phyloP scores from a whole-genome alignment of 2,113 vertebrate species.

The Suricata suricatta region DNA sequence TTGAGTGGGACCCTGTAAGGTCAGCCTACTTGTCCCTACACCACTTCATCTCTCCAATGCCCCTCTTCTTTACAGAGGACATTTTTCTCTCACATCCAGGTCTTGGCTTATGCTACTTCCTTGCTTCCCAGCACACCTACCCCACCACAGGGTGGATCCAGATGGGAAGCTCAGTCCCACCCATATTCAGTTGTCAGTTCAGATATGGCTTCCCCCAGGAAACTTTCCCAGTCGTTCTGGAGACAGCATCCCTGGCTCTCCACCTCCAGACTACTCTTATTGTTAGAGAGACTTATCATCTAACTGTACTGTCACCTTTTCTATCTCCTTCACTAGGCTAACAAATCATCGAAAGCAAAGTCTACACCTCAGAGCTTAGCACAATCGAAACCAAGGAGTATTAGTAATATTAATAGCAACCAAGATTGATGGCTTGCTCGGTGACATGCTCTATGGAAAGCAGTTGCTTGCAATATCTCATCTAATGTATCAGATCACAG shows the following conservation, averaged over 20 bases:
- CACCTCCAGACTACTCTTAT: neutral
- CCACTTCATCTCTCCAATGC: neutral
- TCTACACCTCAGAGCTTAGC: neutral
- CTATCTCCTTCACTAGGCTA: neutral
- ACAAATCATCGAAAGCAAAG: neutral
- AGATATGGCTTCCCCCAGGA: neutral
- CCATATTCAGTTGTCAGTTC: neutral
- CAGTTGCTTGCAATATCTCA: neutral
- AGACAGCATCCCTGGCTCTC: neutral
- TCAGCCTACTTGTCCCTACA: neutral
- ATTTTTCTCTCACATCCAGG: neutral
- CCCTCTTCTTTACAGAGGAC: neutral
- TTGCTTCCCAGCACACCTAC: neutral
- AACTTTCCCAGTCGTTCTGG: neutral
- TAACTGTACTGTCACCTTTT: neutral
- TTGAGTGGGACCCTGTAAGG: neutral
- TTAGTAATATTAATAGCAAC: neutral
- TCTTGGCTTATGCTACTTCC: neutral
- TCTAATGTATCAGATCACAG: neutral
- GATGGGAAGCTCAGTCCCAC: neutral
- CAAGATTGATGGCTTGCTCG: neutral
- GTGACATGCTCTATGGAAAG: neutral
- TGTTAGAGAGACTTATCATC: neutral
- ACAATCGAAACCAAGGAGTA: neutral
- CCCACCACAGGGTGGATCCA: neutral